phyloP scores from a whole-genome alignment of 2,888 invertebrate genomes.

The Pandemis heparana region DNA sequence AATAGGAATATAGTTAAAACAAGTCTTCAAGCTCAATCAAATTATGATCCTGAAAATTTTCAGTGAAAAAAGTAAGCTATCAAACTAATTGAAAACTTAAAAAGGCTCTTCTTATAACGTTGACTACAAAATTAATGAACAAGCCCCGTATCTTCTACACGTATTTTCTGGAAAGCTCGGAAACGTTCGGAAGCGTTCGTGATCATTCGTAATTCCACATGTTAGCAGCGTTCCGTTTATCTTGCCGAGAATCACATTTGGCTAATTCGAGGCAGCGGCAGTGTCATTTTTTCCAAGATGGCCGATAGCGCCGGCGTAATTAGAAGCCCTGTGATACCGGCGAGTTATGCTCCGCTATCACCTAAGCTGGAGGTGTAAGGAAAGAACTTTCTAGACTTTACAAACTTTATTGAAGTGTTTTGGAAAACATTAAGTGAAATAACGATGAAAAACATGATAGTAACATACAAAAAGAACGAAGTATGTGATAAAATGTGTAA shows the following conservation, averaged over 20 bases:
- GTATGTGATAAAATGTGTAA: no score
- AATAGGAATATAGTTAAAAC: no score
- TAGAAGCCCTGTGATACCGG: conserved; percentile 52
- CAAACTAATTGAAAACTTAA: no score
- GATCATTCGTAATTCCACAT: conserved; percentile 20
- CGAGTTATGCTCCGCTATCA: conserved; percentile 56
- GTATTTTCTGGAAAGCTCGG: not conserved
- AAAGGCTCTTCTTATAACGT: no score
- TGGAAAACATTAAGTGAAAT: not conserved
- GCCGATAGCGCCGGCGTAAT: conserved; percentile 53
- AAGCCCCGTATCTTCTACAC: not conserved
- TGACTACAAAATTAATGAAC: not conserved
- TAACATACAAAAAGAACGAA: no score
- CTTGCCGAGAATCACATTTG: conserved; percentile 32
- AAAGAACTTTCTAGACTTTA: conserved; percentile 15
- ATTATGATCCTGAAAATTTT: no score
- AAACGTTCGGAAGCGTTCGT: not conserved
- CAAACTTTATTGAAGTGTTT: not conserved
- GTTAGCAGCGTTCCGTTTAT: conserved; percentile 18
- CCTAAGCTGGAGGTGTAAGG: conserved; percentile 36
- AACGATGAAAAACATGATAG: not conserved
- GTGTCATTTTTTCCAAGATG: conserved; percentile 43
- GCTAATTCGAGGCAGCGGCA: conserved; percentile 29
- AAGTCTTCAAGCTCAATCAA: no score
- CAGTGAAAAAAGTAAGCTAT: no score